Evolutionary conservation across 1,140 invertebrate species (phyloP).

Genomic region (Drosophila lacteicornis): DNA sequence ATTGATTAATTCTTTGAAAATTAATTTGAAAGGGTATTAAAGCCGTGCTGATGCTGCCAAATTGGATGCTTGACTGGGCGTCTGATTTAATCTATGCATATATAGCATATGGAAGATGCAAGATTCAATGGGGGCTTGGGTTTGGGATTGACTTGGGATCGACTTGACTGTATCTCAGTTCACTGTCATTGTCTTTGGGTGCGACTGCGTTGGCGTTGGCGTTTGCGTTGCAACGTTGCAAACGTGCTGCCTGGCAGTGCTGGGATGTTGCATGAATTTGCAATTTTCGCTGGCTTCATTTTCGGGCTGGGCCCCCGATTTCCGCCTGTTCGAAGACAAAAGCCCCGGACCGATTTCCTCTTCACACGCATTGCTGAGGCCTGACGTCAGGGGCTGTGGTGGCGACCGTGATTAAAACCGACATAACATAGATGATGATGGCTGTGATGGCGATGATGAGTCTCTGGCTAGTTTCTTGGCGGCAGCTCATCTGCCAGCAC

Average conservation of each 20-base stretch:
- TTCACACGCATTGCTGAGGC: constrained; percentile 50
- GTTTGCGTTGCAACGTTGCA: constrained; percentile 19
- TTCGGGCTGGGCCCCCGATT: constrained; percentile 44
- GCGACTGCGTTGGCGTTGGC: constrained; percentile 42
- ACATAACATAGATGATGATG: neutral
- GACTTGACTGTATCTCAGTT: constrained; percentile 25
- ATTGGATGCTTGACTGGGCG: neutral
- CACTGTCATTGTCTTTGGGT: constrained; percentile 60
- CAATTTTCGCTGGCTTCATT: constrained; percentile 17
- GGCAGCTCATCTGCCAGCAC: constrained; percentile 42
- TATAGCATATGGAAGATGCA: constrained; percentile 7
- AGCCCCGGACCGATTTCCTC: constrained; percentile 25
- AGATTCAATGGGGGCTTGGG: constrained; percentile 12
- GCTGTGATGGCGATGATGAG: neutral
- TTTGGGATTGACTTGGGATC: constrained; percentile 5
- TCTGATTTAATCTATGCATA: constrained; percentile 33
- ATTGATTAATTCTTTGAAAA: neutral
- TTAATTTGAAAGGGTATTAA: constrained; percentile 4
- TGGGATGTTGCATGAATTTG: constrained; percentile 34
- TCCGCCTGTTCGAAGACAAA: constrained; percentile 51
- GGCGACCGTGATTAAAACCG: constrained; percentile 4
- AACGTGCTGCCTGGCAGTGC: constrained; percentile 4
- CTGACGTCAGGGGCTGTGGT: constrained; percentile 51
- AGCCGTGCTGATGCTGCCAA: neutral
- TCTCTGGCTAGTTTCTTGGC: constrained; percentile 31